Conservation (phyloP, 2,888 invertebrate species). For the Masnerella sp. region DNA sequence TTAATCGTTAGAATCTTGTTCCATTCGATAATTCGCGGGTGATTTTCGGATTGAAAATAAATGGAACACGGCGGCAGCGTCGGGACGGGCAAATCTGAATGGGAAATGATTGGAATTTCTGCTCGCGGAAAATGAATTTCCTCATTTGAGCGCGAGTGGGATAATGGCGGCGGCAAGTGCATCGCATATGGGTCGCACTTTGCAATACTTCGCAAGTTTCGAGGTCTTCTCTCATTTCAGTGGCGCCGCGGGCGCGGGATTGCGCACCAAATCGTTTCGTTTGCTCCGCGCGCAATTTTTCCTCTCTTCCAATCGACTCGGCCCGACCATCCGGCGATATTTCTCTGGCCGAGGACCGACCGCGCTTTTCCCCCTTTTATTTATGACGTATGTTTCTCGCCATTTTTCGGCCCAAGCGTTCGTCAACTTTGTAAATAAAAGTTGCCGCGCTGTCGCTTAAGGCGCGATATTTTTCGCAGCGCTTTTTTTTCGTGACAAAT, state of each 20-base stretch:
- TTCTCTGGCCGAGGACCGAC: constrained; percentile 13
- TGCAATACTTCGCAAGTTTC: constrained; percentile 28
- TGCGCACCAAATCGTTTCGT: constrained; percentile 33
- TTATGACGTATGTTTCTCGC: too few relatives aligned
- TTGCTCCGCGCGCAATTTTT: constrained; percentile 21
- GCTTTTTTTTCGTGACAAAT: too few relatives aligned
- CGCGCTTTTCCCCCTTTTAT: not conserved
- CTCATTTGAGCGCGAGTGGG: constrained; percentile 23
- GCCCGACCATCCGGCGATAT: constrained; percentile 19
- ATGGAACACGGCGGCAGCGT: constrained; percentile 16
- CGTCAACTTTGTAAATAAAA: too few relatives aligned
- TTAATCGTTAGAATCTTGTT: too few relatives aligned
- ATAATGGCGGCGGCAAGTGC: constrained; percentile 27
- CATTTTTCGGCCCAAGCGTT: too few relatives aligned
- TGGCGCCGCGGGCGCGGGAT: constrained; percentile 19
- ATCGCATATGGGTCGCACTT: constrained; percentile 42
- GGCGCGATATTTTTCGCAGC: too few relatives aligned
- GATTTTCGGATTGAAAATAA: constrained; percentile 24
- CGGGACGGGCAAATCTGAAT: constrained; percentile 22
- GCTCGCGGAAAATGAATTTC: constrained; percentile 37
- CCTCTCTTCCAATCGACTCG: constrained; percentile 39
- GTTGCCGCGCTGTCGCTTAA: too few relatives aligned
- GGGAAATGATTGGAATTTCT: constrained; percentile 37
- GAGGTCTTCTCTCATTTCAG: constrained; percentile 32
- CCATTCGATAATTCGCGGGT: constrained; percentile 7